Evolutionary conservation across 53 echinoderm and acorn worm species (phyloP).

Genomic region (Crossaster papposus): DNA sequence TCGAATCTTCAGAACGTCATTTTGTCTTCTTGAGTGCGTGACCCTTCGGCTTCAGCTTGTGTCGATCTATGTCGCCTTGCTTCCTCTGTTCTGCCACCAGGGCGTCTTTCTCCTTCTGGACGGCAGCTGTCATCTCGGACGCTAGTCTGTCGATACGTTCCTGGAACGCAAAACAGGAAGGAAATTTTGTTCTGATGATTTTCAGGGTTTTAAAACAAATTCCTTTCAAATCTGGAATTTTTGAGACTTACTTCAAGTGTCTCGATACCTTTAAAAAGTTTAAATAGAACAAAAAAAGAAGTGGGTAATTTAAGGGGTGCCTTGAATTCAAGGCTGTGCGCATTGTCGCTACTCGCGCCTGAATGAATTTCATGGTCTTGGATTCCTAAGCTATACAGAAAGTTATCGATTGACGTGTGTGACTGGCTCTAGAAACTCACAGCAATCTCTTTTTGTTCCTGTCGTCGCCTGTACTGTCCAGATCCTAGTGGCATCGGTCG

Average conservation of each 20-base stretch:
- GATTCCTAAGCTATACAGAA: not conserved
- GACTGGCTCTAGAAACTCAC: conserved; percentile 63
- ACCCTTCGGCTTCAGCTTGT: conserved; percentile 73
- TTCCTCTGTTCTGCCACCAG: conserved; percentile 4
- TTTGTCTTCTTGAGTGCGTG: conserved; percentile 41
- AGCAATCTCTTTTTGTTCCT: conserved; percentile 74
- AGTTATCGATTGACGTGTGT: not conserved
- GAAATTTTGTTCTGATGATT: no score
- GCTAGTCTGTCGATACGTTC: conserved; percentile 74
- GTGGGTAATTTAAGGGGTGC: no score
- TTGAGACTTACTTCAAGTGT: not conserved
- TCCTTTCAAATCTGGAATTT: not conserved
- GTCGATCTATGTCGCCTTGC: conserved; percentile 44
- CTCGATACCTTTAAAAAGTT: not conserved
- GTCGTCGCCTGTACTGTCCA: conserved; percentile 65
- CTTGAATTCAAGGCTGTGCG: no score
- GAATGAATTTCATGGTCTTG: not conserved
- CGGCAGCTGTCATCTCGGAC: conserved; percentile 69
- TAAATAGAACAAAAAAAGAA: no score
- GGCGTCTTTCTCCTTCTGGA: conserved; percentile 49
- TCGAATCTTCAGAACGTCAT: conserved; percentile 1
- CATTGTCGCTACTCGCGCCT: no score
- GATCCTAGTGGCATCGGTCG: conserved; percentile 74
- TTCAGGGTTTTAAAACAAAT: not conserved
- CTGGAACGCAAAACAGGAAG: conserved; percentile 35